phyloP scores from a whole-genome alignment of 2,113 vertebrate species.

The Rhea pennata region DNA sequence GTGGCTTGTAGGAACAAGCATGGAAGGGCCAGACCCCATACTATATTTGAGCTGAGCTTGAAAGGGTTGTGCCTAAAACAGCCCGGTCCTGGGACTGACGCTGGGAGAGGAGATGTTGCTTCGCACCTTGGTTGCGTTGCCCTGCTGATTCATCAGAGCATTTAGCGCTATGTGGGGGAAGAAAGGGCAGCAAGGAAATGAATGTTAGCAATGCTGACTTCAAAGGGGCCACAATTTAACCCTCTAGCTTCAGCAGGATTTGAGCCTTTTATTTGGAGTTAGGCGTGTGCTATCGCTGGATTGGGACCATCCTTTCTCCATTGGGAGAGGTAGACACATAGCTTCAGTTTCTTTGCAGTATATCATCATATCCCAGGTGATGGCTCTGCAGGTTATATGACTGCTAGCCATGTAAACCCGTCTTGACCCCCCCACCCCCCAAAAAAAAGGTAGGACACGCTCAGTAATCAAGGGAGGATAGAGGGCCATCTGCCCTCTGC shows the following conservation, averaged over 20 bases:
- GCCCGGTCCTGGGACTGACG: background rate
- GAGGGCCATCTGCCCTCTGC: background rate
- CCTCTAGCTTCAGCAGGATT: background rate
- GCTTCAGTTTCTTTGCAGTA: background rate
- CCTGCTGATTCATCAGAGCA: background rate
- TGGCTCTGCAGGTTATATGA: background rate
- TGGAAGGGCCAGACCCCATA: background rate
- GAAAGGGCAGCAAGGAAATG: background rate
- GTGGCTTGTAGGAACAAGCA: background rate
- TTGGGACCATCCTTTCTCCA: background rate
- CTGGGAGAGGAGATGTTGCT: background rate
- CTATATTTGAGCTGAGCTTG: background rate
- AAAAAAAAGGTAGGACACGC: background rate
- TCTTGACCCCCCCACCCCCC: background rate
- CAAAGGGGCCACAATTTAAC: slow-evolving; percentile 31
- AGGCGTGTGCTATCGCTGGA: background rate
- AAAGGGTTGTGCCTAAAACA: background rate
- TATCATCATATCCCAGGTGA: background rate
- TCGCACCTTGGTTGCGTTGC: slow-evolving; percentile 2
- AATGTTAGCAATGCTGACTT: background rate
- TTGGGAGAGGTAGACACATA: background rate
- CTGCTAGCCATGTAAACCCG: background rate
- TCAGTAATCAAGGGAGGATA: background rate
- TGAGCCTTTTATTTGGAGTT: background rate
- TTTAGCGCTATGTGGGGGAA: background rate